Conservation (phyloP, 2,113 vertebrate species). For the Pteropus alecto region DNA sequence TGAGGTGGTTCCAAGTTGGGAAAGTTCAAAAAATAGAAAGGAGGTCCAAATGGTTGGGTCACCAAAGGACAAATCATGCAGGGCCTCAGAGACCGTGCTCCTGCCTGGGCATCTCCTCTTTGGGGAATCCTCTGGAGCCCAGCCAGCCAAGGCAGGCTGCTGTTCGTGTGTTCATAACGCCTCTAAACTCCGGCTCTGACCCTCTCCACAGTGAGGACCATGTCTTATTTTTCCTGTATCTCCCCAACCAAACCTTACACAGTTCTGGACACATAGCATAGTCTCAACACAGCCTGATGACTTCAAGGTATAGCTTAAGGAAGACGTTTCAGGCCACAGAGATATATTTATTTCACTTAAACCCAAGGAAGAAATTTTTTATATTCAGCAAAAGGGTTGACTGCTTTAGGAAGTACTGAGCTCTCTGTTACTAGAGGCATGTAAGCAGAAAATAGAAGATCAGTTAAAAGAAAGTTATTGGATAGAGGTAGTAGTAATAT, state of each 20-base stretch:
- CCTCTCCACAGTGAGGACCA: not conserved
- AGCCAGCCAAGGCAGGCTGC: not conserved
- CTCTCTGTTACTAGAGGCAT: not conserved
- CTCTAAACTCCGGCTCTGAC: not conserved
- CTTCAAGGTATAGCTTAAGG: not conserved
- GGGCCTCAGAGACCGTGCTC: not conserved
- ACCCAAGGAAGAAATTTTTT: not conserved
- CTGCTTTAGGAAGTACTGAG: not conserved
- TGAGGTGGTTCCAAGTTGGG: not conserved
- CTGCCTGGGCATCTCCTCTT: not conserved
- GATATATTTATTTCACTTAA: not conserved
- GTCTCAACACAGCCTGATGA: not conserved
- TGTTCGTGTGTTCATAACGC: not conserved
- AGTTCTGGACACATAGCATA: not conserved
- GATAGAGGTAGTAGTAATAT: not conserved
- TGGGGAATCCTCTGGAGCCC: not conserved
- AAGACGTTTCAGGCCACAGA: not conserved
- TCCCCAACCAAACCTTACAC: not conserved
- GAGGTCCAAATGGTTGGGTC: not conserved
- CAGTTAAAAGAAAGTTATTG: not conserved
- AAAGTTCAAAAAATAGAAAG: not conserved
- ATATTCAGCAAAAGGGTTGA: not conserved
- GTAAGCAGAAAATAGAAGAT: not conserved
- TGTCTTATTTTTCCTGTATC: not conserved
- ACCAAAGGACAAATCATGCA: not conserved